phyloP scores from a whole-genome alignment of 2,888 invertebrate genomes.

The Sclerodermus sp. region DNA sequence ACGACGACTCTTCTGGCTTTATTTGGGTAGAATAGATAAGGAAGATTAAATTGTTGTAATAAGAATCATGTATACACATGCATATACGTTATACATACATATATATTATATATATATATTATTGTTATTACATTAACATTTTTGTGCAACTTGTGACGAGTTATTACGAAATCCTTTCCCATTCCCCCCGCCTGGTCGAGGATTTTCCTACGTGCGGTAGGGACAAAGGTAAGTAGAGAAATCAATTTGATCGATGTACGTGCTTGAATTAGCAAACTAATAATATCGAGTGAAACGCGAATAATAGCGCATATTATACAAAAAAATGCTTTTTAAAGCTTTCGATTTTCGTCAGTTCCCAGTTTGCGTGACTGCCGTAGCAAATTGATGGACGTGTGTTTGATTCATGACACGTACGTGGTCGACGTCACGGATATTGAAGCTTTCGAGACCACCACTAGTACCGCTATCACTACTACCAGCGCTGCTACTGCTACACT shows the following conservation, averaged over 20 bases:
- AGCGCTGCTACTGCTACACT: no score
- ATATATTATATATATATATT: constrained; percentile 32
- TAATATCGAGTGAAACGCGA: no score
- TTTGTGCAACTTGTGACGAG: constrained; percentile 22
- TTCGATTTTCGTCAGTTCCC: no score
- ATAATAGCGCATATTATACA: no score
- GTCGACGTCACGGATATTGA: constrained; percentile 4
- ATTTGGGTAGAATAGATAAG: constrained; percentile 45
- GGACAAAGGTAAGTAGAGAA: no score
- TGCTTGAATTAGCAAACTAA: no score
- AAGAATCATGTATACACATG: constrained; percentile 39
- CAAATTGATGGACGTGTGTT: no score
- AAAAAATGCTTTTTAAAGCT: no score
- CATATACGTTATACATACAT: constrained; percentile 31
- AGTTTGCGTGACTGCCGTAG: no score
- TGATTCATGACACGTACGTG: no score
- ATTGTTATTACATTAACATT: constrained; percentile 37
- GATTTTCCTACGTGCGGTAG: no score
- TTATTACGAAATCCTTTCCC: constrained; percentile 7
- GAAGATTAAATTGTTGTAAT: constrained; percentile 47
- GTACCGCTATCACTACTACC: constrained; percentile 2
- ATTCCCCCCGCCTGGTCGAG: neutral
- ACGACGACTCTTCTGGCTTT: constrained; percentile 25
- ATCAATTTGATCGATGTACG: no score
- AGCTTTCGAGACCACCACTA: constrained; percentile 1